A percentile compares a stretch with the other conserved stretches of the same genome.
Evolutionary conservation across 2,888 invertebrate genomes (phyloP).

Genomic region (Caenorhabditis sp.): DNA sequence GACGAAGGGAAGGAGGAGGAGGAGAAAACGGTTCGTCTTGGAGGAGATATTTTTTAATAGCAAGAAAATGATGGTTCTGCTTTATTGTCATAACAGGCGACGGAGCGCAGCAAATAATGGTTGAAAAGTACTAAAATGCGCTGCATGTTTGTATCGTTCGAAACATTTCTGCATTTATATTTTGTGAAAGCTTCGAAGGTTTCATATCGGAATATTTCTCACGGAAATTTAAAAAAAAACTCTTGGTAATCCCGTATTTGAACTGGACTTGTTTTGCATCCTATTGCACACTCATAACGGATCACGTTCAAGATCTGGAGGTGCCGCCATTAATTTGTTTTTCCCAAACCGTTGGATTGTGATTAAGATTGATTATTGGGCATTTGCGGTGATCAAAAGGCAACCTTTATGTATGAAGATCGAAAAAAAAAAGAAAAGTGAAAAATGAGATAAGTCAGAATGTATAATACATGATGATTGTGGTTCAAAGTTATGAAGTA

Average conservation of each 20-base stretch:
- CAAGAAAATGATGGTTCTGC: conserved; percentile 36
- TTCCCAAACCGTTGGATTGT: background rate
- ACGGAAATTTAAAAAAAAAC: background rate
- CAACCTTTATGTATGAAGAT: conserved; percentile 14
- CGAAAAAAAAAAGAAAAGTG: too few relatives aligned
- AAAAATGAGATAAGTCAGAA: conserved; percentile 12
- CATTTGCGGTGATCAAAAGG: background rate
- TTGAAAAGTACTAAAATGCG: conserved; percentile 17
- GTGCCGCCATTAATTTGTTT: conserved; percentile 5
- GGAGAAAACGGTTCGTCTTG: conserved; percentile 6
- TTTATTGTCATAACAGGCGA: conserved; percentile 23
- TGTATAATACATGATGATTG: conserved; percentile 38
- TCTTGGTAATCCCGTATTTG: too few relatives aligned
- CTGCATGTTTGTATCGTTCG: background rate
- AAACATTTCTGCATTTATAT: too few relatives aligned
- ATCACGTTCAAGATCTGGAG: background rate
- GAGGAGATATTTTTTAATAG: conserved; percentile 39
- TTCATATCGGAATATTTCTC: background rate
- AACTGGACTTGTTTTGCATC: too few relatives aligned
- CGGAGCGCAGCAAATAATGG: conserved; percentile 14
- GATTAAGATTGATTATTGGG: background rate
- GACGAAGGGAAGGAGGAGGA: conserved; percentile 8
- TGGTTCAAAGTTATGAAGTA: background rate
- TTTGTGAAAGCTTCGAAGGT: too few relatives aligned
- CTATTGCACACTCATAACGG: background rate